These are phyloP conservation scores for Popillia japonica DNA, from an alignment of 1,140 invertebrate species.

Conservation along the genomic window DNA sequence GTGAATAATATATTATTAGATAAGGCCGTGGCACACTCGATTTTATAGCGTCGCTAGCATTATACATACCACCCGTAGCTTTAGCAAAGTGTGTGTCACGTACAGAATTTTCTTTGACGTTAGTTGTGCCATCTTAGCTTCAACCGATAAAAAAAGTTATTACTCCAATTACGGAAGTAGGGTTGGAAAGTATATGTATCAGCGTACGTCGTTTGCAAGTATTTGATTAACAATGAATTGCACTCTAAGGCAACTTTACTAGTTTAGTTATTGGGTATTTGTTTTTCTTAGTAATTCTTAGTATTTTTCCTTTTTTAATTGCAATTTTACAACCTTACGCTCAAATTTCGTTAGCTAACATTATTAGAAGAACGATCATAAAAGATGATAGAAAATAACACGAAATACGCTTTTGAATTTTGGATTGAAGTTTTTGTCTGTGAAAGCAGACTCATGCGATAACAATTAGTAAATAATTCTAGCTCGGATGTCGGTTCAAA, in stretches of 20 bases:
- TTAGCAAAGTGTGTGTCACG: constrained; percentile 15
- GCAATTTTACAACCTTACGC: background rate
- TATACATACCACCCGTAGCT: background rate
- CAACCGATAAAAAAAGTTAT: constrained; percentile 10
- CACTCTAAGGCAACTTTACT: background rate
- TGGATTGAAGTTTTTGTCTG: too few species aligned
- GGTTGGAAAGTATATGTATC: background rate
- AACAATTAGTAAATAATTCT: too few species aligned
- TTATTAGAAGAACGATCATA: too few species aligned
- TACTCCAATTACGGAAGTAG: too few species aligned
- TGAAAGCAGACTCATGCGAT: too few species aligned
- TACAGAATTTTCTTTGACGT: background rate
- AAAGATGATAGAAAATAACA: too few species aligned
- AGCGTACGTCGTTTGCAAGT: background rate
- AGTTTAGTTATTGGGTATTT: background rate
- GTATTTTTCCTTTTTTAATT: background rate
- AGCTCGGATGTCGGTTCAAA: too few species aligned
- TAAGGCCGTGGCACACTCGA: background rate
- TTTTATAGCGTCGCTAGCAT: background rate
- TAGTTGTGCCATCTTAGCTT: background rate
- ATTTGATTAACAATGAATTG: background rate
- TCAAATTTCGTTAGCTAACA: background rate
- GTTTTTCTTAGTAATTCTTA: background rate
- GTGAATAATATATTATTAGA: background rate
- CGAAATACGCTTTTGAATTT: too few species aligned